Evolutionary conservation across 2,888 invertebrate species (phyloP), one percentile per base, ranked within the genome.

Genomic region (Pterobdella sp.): DNA sequence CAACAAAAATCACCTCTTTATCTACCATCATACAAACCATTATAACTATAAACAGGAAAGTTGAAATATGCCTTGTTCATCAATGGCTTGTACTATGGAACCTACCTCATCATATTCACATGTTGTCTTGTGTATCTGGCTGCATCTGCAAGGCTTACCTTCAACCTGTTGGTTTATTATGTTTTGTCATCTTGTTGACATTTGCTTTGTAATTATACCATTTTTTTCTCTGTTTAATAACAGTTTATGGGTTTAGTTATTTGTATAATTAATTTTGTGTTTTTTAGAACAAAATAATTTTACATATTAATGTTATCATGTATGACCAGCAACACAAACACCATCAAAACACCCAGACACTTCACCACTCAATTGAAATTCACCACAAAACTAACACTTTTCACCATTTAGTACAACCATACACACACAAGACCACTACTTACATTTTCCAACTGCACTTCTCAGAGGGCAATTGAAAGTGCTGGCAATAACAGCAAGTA

Each of bases 51-150:
- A 42, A 7, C 49, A 42, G 49, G 95, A 42, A 96, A 96, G 85
- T 84, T 98, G 1, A 93, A 92, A 82, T 92, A 95, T 0, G 94
- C 98, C 0, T 83, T 97, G 66, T 91, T 95, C 65, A 96, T 96
- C 83, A 99, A 98, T 85, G 93, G 93, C 1, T 93, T 98, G 77
- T 98, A 97, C 85, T 98, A 99, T 81, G 95, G 95, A 32, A 94
- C 94, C 60, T 96, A 96, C 83, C 86, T 96, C 56, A 89, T 94
- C 75, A 94, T 98, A 78, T 96, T 97, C 84, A 91, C 93, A 4
- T 88, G 97, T 73, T 88, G 98, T 49, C 87, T 98, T 1, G 91
- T 97, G 79, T 98, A 98, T 84, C 90, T 98, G 72, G 93, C 94
- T 10, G 71, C 67, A 22, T 22, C 0, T 85, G 94, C 10, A 90